A percentile compares a stretch with the other conserved stretches of the same genome.
phyloP scores from a whole-genome alignment of 2,888 invertebrate species.

The Belgica antarctica region DNA sequence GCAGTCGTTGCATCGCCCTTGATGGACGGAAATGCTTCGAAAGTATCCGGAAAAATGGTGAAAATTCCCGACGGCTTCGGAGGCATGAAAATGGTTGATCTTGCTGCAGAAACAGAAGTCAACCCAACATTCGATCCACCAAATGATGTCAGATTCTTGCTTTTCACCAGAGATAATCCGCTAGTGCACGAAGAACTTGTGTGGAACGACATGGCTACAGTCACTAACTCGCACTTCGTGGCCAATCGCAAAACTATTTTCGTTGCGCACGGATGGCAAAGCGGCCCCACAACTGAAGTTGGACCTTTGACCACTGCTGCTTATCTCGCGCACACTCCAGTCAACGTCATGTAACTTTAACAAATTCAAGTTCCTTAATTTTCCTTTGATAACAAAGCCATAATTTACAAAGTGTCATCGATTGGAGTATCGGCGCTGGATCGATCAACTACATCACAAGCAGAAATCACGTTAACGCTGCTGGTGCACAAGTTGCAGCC shows the following conservation, averaged over 20 bases:
- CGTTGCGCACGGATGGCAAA: background rate
- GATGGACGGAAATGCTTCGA: no score
- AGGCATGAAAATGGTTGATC: no score
- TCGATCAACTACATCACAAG: slow-evolving; percentile 59
- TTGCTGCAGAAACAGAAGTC: background rate
- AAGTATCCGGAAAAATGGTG: no score
- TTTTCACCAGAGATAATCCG: slow-evolving; percentile 51
- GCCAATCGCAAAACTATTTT: slow-evolving; percentile 48
- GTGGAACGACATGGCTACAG: slow-evolving; percentile 47
- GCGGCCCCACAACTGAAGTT: background rate
- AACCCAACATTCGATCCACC: background rate
- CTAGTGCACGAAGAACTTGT: slow-evolving; percentile 49
- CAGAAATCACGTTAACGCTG: slow-evolving; percentile 52
- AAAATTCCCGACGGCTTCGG: no score
- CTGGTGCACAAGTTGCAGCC: slow-evolving; percentile 46
- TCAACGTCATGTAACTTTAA: no score
- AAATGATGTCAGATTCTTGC: slow-evolving; percentile 53
- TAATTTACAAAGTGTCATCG: slow-evolving; percentile 53
- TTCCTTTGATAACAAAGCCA: background rate
- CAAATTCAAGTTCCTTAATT: background rate
- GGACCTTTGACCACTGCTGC: background rate
- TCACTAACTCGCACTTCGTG: slow-evolving; percentile 48
- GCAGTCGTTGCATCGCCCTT: no score
- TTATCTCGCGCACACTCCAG: background rate
- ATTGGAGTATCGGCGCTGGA: slow-evolving; percentile 60